phyloP scores from a whole-genome alignment of 1,140 invertebrate species.

The Oreohelix idahoensis region DNA sequence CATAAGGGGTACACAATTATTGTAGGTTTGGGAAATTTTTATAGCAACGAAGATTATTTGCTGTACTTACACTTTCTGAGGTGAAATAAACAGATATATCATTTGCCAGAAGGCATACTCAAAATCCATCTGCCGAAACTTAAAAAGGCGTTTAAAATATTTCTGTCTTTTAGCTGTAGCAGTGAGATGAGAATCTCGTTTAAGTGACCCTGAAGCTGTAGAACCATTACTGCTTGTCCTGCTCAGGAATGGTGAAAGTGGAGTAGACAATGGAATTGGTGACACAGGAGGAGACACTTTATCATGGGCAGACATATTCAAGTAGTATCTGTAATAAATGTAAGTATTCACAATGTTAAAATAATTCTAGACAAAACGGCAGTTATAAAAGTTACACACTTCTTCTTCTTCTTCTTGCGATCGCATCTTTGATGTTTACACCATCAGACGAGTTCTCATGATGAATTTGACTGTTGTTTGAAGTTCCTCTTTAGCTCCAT shows the following conservation, averaged over 20 bases:
- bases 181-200: conserved; percentile 58
- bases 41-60: background rate
- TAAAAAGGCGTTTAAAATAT: conserved; percentile 90
- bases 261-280: conserved; percentile 52
- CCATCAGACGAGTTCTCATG: too few species aligned
- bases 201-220: conserved; percentile 33
- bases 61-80: conserved; percentile 89
- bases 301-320: conserved; percentile 50
- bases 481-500: too few species aligned
- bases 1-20: too few species aligned
- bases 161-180: conserved; percentile 93
- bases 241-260: conserved; percentile 49
- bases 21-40: too few species aligned
- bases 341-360: background rate
- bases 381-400: too few species aligned
- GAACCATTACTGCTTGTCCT: conserved; percentile 42
- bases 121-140: conserved; percentile 98
- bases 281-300: conserved; percentile 61
- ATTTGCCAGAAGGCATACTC: conserved; percentile 99
- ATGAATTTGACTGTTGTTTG: too few species aligned
- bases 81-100: conserved; percentile 94
- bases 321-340: background rate
- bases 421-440: too few species aligned
- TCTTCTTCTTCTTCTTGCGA: too few species aligned
- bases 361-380: too few species aligned